Conservation (phyloP, 92 coral and sea anemone genomes). For the Bergia puertoricense region DNA sequence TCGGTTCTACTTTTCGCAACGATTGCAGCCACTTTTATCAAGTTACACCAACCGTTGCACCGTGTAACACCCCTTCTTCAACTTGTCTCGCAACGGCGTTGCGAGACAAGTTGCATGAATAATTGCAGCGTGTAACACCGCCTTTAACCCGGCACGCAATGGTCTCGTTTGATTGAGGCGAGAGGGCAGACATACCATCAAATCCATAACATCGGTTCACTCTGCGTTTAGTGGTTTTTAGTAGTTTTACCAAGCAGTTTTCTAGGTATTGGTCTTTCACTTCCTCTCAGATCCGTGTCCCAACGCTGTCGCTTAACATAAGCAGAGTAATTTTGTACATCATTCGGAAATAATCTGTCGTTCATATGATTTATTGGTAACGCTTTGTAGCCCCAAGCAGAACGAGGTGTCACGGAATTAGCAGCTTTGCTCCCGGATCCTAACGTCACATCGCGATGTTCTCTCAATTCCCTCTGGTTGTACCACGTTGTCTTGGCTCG, state of each 20-base stretch:
- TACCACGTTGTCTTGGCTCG: conserved; percentile 81
- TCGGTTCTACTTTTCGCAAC: no score
- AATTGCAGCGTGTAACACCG: no score
- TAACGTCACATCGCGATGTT: conserved; percentile 70
- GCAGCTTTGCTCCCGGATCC: conserved; percentile 90
- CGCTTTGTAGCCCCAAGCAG: conserved; percentile 82
- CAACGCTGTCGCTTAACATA: conserved; percentile 78
- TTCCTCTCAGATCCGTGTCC: conserved; percentile 66
- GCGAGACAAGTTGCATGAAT: no score
- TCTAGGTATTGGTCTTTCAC: conserved; percentile 74
- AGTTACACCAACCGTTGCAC: no score
- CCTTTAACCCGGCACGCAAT: no score
- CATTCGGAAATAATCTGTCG: conserved; percentile 69
- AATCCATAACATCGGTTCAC: neutral
- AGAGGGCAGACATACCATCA: no score
- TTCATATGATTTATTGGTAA: conserved; percentile 75
- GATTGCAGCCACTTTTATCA: no score
- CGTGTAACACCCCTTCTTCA: no score
- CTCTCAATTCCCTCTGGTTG: conserved; percentile 64
- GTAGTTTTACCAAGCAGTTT: conserved; percentile 50
- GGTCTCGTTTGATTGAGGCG: no score
- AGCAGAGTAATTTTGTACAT: conserved; percentile 60
- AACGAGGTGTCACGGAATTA: conserved; percentile 81
- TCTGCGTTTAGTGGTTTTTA: neutral
- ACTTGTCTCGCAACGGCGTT: no score